These are phyloP conservation scores for Tapirus indicus DNA, from an alignment of 2,797 vertebrate species.

Conservation along the genomic window DNA sequence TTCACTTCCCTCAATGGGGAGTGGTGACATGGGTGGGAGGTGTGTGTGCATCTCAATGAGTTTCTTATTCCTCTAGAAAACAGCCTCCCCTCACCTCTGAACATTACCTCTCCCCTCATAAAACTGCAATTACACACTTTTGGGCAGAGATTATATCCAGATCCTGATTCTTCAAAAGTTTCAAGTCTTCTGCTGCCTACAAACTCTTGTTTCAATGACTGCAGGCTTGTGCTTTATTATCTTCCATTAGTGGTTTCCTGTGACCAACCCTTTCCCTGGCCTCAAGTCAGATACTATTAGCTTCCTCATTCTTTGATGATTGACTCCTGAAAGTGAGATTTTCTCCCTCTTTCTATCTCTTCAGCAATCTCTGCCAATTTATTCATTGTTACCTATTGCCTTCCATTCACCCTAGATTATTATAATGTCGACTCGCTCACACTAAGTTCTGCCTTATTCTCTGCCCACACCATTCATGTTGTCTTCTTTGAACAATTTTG, in stretches of 20 bases:
- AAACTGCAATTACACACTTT: not conserved
- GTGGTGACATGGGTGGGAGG: too few species aligned
- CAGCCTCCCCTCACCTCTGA: too few species aligned
- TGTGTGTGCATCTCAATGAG: too few species aligned
- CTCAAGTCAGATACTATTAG: fast-evolving
- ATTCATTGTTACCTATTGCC: not conserved
- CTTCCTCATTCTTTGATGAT: not conserved
- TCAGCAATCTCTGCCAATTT: not conserved
- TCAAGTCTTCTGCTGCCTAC: not conserved
- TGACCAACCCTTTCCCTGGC: fast-evolving
- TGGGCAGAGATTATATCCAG: not conserved
- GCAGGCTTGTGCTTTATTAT: not conserved
- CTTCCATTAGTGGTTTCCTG: not conserved
- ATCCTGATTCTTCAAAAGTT: not conserved
- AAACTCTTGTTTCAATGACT: not conserved
- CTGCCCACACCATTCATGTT: not conserved
- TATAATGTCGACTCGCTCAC: not conserved
- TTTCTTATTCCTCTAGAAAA: not conserved
- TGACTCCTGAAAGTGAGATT: not conserved
- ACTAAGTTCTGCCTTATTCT: too few species aligned
- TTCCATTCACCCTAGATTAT: not conserved
- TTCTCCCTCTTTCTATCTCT: not conserved
- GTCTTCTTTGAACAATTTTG: not conserved
- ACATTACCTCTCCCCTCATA: not conserved
- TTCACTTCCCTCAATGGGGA: too few species aligned